Conservation (phyloP, 2,888 invertebrate genomes). For the Lepas anatifera region DNA sequence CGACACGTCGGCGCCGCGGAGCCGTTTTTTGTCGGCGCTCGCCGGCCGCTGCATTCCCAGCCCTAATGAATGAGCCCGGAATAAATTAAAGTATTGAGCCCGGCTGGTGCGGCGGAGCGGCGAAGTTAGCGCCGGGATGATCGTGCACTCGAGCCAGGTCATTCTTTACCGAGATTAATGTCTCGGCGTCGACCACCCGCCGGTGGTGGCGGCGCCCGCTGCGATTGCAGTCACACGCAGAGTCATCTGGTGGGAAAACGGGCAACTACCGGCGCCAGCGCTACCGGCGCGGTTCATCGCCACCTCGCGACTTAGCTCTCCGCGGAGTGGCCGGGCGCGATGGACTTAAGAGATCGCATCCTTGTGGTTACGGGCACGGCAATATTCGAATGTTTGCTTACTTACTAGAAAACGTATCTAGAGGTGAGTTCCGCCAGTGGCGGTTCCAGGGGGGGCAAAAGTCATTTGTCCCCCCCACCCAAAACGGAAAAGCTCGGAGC, state of each 20-base stretch:
- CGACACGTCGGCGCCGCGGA: neutral
- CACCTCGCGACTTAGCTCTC: too few relatives aligned
- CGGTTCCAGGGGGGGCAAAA: too few relatives aligned
- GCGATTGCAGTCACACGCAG: neutral
- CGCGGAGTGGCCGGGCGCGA: too few relatives aligned
- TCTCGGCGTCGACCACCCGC: neutral
- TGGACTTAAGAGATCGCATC: too few relatives aligned
- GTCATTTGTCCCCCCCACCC: too few relatives aligned
- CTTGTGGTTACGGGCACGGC: too few relatives aligned
- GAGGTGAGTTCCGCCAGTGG: too few relatives aligned
- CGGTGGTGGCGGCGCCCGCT: neutral
- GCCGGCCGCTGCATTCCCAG: neutral
- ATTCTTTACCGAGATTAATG: slow-evolving; percentile 5
- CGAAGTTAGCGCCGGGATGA: slow-evolving; percentile 7
- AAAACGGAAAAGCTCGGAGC: too few relatives aligned
- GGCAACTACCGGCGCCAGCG: neutral
- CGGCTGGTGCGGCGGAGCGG: neutral
- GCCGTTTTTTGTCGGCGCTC: neutral
- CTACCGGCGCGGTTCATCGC: neutral
- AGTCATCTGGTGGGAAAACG: neutral
- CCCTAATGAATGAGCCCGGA: neutral
- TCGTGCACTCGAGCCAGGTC: slow-evolving; percentile 3
- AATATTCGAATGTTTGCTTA: too few relatives aligned
- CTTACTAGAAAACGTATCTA: too few relatives aligned
- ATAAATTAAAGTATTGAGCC: slow-evolving; percentile 4